phyloP scores from a whole-genome alignment of 53 echinoderm and acorn worm species.

The Holothuria scabra region DNA sequence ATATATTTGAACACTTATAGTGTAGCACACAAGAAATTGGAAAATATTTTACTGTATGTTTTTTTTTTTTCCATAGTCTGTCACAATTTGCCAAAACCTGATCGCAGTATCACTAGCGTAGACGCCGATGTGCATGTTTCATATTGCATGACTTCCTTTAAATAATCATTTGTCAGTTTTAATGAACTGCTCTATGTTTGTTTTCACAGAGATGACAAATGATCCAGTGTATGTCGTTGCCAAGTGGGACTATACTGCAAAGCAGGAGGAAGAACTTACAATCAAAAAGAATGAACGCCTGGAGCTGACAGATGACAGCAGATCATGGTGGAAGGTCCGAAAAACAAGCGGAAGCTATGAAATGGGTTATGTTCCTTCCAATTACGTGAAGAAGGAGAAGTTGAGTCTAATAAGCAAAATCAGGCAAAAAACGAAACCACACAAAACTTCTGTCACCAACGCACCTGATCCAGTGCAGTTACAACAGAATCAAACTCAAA shows the following conservation, averaged over 20 bases:
- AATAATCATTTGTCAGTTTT: too few species aligned
- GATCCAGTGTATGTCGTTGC: conserved; percentile 94
- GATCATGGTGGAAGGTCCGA: conserved; percentile 97
- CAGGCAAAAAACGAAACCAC: conserved; percentile 31
- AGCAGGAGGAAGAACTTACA: conserved; percentile 92
- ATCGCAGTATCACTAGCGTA: too few species aligned
- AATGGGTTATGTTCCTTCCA: conserved; percentile 94
- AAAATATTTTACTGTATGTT: too few species aligned
- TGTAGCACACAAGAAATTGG: too few species aligned
- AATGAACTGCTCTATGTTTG: neutral
- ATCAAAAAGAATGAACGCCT: conserved; percentile 90
- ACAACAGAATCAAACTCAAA: conserved; percentile 40
- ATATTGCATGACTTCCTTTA: too few species aligned
- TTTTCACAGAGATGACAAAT: conserved; percentile 88
- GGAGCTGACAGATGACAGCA: conserved; percentile 83
- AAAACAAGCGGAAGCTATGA: conserved; percentile 65
- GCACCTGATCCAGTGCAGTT: neutral
- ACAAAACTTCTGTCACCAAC: conserved; percentile 28
- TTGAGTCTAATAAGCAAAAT: conserved; percentile 61
- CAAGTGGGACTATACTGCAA: conserved; percentile 98
- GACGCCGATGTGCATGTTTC: too few species aligned
- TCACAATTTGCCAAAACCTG: too few species aligned
- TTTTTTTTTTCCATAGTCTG: too few species aligned
- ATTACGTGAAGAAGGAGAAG: conserved; percentile 93
- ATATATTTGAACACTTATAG: too few species aligned